Evolutionary conservation across 1,140 invertebrate genomes (phyloP).

Genomic region (Carposina sasakii): DNA sequence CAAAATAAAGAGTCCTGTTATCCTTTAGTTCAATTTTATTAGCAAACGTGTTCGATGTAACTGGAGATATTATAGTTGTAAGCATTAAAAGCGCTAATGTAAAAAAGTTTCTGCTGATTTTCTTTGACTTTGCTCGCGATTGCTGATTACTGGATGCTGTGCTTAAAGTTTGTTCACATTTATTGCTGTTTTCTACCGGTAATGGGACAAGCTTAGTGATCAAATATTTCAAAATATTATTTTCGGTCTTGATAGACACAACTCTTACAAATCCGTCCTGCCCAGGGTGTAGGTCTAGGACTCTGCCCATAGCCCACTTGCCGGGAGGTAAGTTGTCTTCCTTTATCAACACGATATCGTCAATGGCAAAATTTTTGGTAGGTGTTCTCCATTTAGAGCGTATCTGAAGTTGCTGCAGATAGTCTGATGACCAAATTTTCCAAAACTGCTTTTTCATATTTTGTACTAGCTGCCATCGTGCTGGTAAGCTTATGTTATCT

Average conservation of each 20-base stretch:
- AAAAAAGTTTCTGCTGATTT: background rate
- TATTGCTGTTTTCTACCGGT: background rate
- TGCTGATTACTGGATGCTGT: no score
- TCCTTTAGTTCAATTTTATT: background rate
- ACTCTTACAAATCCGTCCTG: conserved; percentile 39
- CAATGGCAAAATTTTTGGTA: background rate
- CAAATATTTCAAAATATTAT: conserved; percentile 2
- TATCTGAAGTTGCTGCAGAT: conserved; percentile 25
- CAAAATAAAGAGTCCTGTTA: background rate
- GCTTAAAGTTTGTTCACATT: background rate
- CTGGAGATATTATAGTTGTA: background rate
- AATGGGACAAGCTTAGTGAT: conserved; percentile 13
- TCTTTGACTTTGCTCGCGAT: background rate
- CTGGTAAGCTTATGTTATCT: conserved; percentile 18
- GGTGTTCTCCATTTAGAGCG: conserved; percentile 20
- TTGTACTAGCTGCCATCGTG: conserved; percentile 9
- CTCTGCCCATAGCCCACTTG: conserved; percentile 36
- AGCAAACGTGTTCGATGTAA: background rate
- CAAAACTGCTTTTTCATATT: conserved; percentile 23
- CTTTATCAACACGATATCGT: conserved; percentile 30
- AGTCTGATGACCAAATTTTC: conserved; percentile 29
- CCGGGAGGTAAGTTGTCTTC: conserved; percentile 32
- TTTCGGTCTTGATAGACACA: conserved; percentile 32
- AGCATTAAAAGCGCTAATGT: background rate
- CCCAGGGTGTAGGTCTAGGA: conserved; percentile 30